Conservation (phyloP, 2,113 vertebrate genomes). For the Stictonetta naevosa region DNA sequence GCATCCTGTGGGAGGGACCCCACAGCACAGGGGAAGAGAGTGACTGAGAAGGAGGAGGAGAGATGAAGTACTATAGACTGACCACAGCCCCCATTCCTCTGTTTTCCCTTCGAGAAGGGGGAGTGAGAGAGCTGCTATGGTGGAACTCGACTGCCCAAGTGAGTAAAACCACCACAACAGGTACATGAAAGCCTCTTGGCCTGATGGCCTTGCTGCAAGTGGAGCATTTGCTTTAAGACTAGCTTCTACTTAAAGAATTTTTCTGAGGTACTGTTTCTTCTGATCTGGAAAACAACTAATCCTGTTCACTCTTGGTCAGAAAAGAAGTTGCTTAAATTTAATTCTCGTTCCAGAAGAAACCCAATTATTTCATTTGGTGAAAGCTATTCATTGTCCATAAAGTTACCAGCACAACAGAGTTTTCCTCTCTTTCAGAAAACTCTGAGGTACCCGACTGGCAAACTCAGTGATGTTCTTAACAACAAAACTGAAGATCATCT, state of each 20-base stretch:
- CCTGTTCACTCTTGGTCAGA: not conserved
- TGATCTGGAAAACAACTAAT: not conserved
- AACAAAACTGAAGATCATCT: constrained; percentile 12
- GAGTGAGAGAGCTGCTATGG: no score
- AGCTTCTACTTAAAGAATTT: not conserved
- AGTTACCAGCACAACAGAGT: not conserved
- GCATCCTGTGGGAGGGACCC: no score
- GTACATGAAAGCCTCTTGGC: not conserved
- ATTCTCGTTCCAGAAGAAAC: not conserved
- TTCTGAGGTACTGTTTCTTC: not conserved
- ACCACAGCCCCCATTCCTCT: no score
- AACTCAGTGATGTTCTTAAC: not conserved
- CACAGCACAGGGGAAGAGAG: no score
- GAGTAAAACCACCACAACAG: not conserved
- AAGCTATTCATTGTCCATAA: not conserved
- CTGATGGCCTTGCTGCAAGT: not conserved
- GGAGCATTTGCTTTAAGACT: not conserved
- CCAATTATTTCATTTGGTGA: not conserved
- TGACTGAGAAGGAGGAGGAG: no score
- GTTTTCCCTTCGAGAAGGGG: no score
- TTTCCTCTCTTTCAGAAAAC: not conserved
- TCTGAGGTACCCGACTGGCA: not conserved
- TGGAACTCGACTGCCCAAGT: no score
- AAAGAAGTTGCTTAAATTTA: not conserved
- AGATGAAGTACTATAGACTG: no score